Evolutionary conservation across 2,888 invertebrate genomes (phyloP).

Genomic region (Trachelus stipa): DNA sequence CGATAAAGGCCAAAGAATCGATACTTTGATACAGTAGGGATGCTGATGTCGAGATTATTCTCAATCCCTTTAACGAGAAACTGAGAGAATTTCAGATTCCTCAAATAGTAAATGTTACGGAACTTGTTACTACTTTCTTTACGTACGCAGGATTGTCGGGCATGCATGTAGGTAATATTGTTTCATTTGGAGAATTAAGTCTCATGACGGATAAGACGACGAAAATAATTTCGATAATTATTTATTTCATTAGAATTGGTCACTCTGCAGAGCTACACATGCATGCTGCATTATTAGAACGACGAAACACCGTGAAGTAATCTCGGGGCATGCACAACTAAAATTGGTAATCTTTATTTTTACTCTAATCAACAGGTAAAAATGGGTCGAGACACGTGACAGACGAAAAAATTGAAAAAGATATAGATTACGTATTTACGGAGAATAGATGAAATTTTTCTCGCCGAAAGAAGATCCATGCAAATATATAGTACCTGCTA

Average conservation of each 20-base stretch:
- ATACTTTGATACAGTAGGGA: constrained; percentile 51
- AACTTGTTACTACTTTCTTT: constrained; percentile 42
- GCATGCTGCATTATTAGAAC: too few relatives aligned
- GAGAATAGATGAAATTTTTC: too few relatives aligned
- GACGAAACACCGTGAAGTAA: too few relatives aligned
- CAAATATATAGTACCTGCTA: too few relatives aligned
- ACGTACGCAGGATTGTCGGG: constrained; percentile 54
- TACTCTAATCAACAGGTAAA: too few relatives aligned
- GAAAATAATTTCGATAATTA: constrained; percentile 23
- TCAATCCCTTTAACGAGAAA: constrained; percentile 20
- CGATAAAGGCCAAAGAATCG: constrained; percentile 43
- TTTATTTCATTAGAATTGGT: constrained; percentile 20
- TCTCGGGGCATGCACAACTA: too few relatives aligned
- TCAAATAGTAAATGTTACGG: constrained; percentile 41
- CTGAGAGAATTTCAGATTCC: constrained; percentile 32
- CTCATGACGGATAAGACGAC: constrained; percentile 22
- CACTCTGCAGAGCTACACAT: too few relatives aligned
- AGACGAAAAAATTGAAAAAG: too few relatives aligned
- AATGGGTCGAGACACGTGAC: too few relatives aligned
- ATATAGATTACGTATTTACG: too few relatives aligned
- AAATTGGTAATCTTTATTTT: too few relatives aligned
- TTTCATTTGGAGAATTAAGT: constrained; percentile 31
- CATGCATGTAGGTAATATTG: constrained; percentile 34
- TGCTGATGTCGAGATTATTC: constrained; percentile 35
- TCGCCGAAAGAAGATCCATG: too few relatives aligned